Base-by-base conservation (phyloP, 1,140 invertebrate species). In the Trichogramma pretiosum region DNA sequence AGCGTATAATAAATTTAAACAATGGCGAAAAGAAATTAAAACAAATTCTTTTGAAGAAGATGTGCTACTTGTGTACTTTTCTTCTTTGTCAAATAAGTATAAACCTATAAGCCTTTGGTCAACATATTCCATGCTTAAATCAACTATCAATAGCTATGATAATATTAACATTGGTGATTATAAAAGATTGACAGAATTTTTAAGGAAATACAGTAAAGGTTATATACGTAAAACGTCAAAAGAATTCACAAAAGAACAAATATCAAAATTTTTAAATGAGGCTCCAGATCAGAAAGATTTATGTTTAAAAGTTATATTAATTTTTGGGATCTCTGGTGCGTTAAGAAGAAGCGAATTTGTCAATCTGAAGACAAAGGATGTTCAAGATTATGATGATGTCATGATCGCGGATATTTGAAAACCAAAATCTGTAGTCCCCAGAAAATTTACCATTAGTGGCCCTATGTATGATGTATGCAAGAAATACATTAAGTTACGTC, bases 151-250 rank as follows among this genome's bases (percentile, higher is more conserved):
- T 17, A 34, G 11, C 3, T 17, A 43, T 16, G 14, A 33, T 13
- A 46, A 50, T 35, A 23, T 41, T 4, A 33, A 54, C 36, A 50
- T 44, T 32, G 4, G 10, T 33, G 7, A n/a, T 8, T 44, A 44
- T 22, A 2, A 7, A 14, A 22, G 22, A 21, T 34, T 44, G 24
- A 28, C 4, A 7, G 11, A 18, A 21, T 18, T 7, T 34, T 34
- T 34, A 13, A 28, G 23, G 35, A 44, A n/a, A 28, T 34, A 21
- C n/a, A 33, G 5, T 23, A 10, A 7, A 14, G 3, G 3, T 9
- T 11, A 5, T 11, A 33, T 22, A 26, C 3, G 3, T 5, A 45
- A 34, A 26, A 45, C 34, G 13, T 45, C 44, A 28, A 36, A 21
- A 24, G 26, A 22, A 11, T 17, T 44, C 5, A 5, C 28, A 3